A percentile compares a stretch with the other conserved stretches of the same genome.
Evolutionary conservation across 2,113 vertebrate genomes (phyloP).

Genomic region (Aptenodytes forsteri): DNA sequence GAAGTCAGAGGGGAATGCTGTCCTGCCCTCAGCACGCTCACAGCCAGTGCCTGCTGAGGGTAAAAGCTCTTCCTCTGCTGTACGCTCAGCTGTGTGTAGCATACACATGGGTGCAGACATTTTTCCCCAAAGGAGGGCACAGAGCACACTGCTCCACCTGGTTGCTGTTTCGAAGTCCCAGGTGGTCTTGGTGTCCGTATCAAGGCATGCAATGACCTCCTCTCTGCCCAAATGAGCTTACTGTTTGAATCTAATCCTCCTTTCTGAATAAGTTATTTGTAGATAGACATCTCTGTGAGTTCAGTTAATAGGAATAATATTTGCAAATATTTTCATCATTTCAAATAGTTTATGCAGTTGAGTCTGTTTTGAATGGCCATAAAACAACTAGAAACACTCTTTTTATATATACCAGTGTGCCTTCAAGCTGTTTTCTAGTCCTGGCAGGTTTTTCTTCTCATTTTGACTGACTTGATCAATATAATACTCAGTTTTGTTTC

Average conservation of each 20-base stretch:
- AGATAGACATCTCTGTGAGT: not conserved
- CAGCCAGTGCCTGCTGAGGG: not conserved
- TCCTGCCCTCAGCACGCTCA: not conserved
- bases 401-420: not conserved
- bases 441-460: not conserved
- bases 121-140: not conserved
- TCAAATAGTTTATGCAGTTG: not conserved
- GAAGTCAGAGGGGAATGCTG: not conserved
- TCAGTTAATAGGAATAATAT: not conserved
- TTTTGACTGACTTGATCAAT: not conserved
- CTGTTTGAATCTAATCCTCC: not conserved
- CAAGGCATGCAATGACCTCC: not conserved
- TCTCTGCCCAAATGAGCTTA: not conserved
- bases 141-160: fast-evolving
- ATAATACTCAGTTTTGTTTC: not conserved
- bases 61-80: not conserved
- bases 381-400: not conserved
- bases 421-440: not conserved
- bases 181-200: not conserved
- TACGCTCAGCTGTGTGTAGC: not conserved
- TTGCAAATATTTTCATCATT: not conserved
- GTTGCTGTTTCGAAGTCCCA: not conserved
- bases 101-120: fast-evolving
- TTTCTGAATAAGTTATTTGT: not conserved
- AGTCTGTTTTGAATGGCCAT: not conserved